Evolutionary conservation across 2,113 vertebrate genomes (phyloP), one percentile per base, ranked within the genome.

Genomic region (Oryzias celebensis): DNA sequence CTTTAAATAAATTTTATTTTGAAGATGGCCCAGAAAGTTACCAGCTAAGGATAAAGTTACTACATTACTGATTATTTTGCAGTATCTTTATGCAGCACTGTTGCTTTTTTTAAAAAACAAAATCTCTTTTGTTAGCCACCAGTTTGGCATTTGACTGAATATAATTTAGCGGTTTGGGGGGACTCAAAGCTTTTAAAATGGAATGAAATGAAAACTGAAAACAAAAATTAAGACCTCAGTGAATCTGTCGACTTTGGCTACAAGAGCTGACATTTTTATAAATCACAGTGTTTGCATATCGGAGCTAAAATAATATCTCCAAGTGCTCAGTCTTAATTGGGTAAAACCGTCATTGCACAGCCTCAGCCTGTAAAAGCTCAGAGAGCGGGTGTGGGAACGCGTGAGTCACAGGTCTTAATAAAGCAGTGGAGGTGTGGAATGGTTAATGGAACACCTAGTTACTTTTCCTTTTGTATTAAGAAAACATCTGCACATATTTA

Each of bases 381-480:
- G 58, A 61, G 56, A 51, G 54, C 68, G 77, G 71, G 64, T 69
- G 66, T 72, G 47, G 59, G 72, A 55, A 18, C 1, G 1, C 43
- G 51, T 66, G 47, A 77, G 57, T 83, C 83, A 70, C 69, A 58
- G 60, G 65, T 64, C 73, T 83, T 74, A 72, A 80, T 75, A 71
- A 77, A 74, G 73, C 45, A 43, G 20, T 6, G n/a, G 62, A 86
- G 71, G 67, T 77, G 73, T 45, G 18, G 65, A 72, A 49, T 13
- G 65, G 61, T 68, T 86, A 81, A 87, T 86, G 66, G 80, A 86
- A 83, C 68, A 69, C 68, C 66, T 62, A 12, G 49, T 71, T 18
- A 23, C 51, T 61, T 53, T 14, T 16, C 47, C 49, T 13, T 58
- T 60, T 59, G 52, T 53, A 22, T 50, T 58, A 12, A 45, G 18